phyloP scores from a whole-genome alignment of 2,888 invertebrate species.

The Drosophila histrio region DNA sequence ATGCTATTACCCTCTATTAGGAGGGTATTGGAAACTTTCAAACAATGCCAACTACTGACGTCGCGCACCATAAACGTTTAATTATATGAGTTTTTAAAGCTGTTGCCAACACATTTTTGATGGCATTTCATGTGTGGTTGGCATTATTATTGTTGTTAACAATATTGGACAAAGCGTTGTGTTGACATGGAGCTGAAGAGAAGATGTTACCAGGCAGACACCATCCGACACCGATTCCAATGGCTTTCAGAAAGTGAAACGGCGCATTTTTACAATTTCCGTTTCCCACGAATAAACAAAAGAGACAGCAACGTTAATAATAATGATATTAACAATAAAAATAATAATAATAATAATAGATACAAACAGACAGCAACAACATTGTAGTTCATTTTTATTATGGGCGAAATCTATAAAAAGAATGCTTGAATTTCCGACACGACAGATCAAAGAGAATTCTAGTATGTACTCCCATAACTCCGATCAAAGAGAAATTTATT shows the following conservation, averaged over 20 bases:
- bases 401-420: background rate
- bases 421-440: background rate
- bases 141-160: constrained; percentile 25
- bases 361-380: constrained; percentile 8
- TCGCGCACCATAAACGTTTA: constrained; percentile 44
- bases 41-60: constrained; percentile 25
- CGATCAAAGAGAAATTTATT: constrained; percentile 1
- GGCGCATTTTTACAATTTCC: constrained; percentile 51
- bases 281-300: constrained; percentile 67
- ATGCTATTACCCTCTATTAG: background rate
- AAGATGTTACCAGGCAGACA: background rate
- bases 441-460: background rate
- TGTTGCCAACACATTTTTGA: constrained; percentile 17
- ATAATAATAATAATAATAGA: constrained; percentile 23
- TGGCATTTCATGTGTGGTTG: constrained; percentile 19
- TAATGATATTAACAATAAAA: constrained; percentile 40
- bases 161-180: constrained; percentile 15
- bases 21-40: constrained; percentile 11
- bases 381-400: background rate
- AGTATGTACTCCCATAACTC: background rate
- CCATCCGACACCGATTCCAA: background rate
- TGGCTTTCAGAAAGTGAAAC: constrained; percentile 50
- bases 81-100: constrained; percentile 41
- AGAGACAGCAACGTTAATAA: constrained; percentile 30
- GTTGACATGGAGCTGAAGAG: constrained; percentile 18